These are phyloP conservation scores for Dendronephthya gigantea DNA, from an alignment of 64 coral and sea anemone species.

Conservation along the genomic window DNA sequence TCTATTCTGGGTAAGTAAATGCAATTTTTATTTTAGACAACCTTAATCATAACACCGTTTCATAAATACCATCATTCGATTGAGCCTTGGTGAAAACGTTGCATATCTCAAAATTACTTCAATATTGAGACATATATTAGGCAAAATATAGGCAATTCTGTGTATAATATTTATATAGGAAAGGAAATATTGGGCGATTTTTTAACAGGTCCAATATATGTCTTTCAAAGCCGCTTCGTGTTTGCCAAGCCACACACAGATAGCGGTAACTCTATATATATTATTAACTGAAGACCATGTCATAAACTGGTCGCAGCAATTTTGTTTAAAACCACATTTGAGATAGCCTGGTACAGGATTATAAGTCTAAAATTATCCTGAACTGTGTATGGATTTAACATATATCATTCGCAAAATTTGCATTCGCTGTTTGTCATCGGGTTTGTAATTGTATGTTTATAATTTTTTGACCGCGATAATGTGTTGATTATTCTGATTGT, in stretches of 20 bases:
- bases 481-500: neutral
- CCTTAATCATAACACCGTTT: neutral
- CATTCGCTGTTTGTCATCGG: neutral
- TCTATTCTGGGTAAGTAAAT: conserved; percentile 12
- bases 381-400: too few relatives aligned
- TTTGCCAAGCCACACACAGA: neutral
- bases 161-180: neutral
- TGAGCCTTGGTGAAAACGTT: neutral
- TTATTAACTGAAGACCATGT: too few relatives aligned
- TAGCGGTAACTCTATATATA: too few relatives aligned
- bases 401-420: neutral
- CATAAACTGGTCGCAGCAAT: too few relatives aligned
- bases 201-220: neutral
- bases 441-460: neutral
- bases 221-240: neutral
- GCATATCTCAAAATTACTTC: neutral
- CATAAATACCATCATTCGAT: neutral
- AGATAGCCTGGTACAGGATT: too few relatives aligned
- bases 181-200: neutral
- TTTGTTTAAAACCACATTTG: too few relatives aligned
- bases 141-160: neutral
- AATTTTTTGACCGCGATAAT: neutral
- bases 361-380: too few relatives aligned
- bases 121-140: neutral
- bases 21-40: neutral